A percentile compares a stretch with the other conserved stretches of the same genome.
phyloP scores from a whole-genome alignment of 2,888 invertebrate species.

The Tenthredo livida region DNA sequence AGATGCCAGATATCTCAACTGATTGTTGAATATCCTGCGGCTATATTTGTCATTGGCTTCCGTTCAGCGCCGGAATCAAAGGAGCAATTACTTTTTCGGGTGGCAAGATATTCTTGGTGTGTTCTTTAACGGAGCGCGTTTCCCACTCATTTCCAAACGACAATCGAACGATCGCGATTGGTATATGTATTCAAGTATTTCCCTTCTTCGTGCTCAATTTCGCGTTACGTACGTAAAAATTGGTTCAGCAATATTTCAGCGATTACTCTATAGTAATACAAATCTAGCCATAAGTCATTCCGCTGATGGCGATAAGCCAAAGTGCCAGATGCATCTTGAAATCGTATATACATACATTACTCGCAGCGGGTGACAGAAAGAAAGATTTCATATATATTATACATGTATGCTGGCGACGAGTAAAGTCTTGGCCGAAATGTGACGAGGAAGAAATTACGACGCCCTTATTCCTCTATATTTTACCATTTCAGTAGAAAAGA shows the following conservation, averaged over 20 bases:
- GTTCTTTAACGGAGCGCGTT: background rate
- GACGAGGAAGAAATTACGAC: background rate
- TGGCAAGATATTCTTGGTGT: no score
- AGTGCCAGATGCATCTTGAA: constrained; percentile 24
- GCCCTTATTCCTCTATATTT: background rate
- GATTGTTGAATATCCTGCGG: constrained; percentile 16
- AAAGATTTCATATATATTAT: background rate
- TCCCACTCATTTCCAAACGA: background rate
- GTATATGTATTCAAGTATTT: background rate
- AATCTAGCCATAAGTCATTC: background rate
- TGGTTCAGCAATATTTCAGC: background rate
- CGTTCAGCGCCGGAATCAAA: background rate
- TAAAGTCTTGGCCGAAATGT: background rate
- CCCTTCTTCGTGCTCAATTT: background rate
- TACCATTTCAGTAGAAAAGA: background rate
- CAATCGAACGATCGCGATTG: background rate
- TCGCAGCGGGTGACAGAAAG: background rate
- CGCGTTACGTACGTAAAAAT: background rate
- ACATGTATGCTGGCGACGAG: background rate
- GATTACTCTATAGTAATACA: background rate
- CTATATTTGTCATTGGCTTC: background rate
- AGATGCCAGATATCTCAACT: background rate
- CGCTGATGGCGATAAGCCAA: constrained; percentile 19
- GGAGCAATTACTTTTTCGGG: background rate
- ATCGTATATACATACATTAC: background rate